Evolutionary conservation across 2,888 invertebrate species (phyloP).

Genomic region (Punctoribates punctum): DNA sequence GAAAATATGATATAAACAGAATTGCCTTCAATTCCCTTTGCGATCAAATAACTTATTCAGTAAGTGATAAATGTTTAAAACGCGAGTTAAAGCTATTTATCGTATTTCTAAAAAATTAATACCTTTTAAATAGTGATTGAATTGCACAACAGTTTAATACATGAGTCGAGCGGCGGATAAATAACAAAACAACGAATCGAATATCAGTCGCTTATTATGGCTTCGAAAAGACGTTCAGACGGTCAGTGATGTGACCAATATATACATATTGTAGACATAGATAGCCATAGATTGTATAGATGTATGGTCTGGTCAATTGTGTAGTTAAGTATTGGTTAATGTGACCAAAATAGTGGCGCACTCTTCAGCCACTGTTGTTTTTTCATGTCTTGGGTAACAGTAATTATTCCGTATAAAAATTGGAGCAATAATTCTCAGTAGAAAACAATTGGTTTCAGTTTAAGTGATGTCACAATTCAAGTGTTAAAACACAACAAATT

Average conservation of each 20-base stretch:
- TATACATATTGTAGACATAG: no score
- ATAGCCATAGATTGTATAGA: no score
- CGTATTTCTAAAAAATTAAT: background rate
- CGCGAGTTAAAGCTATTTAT: background rate
- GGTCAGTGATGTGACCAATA: no score
- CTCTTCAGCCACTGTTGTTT: constrained; percentile 1
- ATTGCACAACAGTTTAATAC: background rate
- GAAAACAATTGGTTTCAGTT: no score
- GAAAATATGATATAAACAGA: background rate
- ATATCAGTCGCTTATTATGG: no score
- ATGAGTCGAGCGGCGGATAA: background rate
- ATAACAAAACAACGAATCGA: background rate
- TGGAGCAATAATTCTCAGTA: background rate
- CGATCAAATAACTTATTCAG: background rate
- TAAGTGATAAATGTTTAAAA: constrained; percentile 21
- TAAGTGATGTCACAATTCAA: no score
- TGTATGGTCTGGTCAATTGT: background rate
- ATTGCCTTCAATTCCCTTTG: background rate
- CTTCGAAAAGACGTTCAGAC: no score
- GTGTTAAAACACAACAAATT: background rate
- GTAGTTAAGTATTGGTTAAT: background rate
- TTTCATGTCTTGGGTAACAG: background rate
- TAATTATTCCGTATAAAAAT: constrained; percentile 18
- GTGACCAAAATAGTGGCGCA: background rate
- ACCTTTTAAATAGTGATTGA: background rate